Base-by-base conservation (phyloP, 2,113 vertebrate species). In the Sterna hirundo region DNA sequence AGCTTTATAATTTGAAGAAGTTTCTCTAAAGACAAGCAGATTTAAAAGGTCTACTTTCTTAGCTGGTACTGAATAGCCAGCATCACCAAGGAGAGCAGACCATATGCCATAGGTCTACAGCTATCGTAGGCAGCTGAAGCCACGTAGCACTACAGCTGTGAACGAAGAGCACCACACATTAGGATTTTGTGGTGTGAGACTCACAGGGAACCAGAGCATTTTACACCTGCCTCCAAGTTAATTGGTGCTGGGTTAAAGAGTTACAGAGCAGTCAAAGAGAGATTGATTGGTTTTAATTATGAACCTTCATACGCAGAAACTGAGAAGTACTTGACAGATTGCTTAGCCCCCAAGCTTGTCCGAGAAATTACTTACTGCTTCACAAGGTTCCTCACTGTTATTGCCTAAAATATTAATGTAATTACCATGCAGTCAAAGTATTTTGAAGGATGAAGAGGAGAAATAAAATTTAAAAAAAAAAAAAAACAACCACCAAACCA, bases 221-320 rank as follows among this genome's bases (percentile, higher is more conserved):
- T 32, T 80, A 80, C 10, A 27, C 30, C 23, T 38, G 17, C 13
- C 66, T 69, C 40, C 42, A 54, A 51, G 42, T 58, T 87, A 90
- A 75, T 36, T 92, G 40, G 47, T n/a, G 26, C 12, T 60, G 66
- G 36, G 42, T 83, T 95, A 60, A 91, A 62, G 84, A 83, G n/a
- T 70, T 93, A 85, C 32, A 86, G 20, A 91, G 36, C 23, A 86
- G 62, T 85, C 82, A 96, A 91, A 83, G 71, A 71, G 61, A 94
- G 42, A 96, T 20, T 52, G 76, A 94, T 80, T 88, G 15, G 19
- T 75, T 68, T 87, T 95, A 90, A 96, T 94, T 94, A 97, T 7
- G 8, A 94, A 92, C 30, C 15, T 92, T 83, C 49, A 86, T 30
- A 94, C 4, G 6, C 44, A 93, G 54, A 91, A 96, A 90, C 52